A percentile compares a stretch with the other conserved stretches of the same genome.
These are phyloP conservation scores for Phytoseiulus persimilis DNA, from an alignment of 2,888 invertebrate genomes.

Conservation along the genomic window DNA sequence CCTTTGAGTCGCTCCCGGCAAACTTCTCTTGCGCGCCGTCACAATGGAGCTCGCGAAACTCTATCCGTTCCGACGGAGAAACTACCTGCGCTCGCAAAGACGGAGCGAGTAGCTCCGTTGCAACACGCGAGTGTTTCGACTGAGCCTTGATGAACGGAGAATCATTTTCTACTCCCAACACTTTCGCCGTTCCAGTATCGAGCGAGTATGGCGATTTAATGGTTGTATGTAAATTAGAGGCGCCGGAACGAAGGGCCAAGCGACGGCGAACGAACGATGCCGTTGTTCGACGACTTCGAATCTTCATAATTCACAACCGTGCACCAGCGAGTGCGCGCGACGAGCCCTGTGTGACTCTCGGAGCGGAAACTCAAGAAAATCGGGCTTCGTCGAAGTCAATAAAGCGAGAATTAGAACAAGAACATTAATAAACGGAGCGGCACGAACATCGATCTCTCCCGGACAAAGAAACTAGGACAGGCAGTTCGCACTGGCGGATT, in stretches of 20 bases:
- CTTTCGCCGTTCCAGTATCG: neutral
- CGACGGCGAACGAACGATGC: neutral
- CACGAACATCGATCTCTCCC: neutral
- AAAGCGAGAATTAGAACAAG: neutral
- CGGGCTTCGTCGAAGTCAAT: neutral
- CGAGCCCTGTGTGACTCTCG: neutral
- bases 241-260: neutral
- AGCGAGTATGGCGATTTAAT: neutral
- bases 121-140: neutral
- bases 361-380: neutral
- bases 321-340: neutral
- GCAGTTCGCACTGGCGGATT: no score
- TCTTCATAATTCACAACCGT: neutral
- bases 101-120: neutral
- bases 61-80: neutral
- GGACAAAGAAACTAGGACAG: neutral
- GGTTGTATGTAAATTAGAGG: neutral
- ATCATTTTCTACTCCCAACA: slow-evolving; percentile 5
- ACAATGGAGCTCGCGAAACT: neutral
- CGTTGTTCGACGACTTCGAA: neutral
- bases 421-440: neutral
- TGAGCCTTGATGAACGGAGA: neutral
- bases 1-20: no score
- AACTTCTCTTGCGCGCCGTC: neutral
- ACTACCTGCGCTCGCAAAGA: neutral